Conservation (phyloP, 2,113 vertebrate genomes). For the Cephalopholis sonnerati region DNA sequence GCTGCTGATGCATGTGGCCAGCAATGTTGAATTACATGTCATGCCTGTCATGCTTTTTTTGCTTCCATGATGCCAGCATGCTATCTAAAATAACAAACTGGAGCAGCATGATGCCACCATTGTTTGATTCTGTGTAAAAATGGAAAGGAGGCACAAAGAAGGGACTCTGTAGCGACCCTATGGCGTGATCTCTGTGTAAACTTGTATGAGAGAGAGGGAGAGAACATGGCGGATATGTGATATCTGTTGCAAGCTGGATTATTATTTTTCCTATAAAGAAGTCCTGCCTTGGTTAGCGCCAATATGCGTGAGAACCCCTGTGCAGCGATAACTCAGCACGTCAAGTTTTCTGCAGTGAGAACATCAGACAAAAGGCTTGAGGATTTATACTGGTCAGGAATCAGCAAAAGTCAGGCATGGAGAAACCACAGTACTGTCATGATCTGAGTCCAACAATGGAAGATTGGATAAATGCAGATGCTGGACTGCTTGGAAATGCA, state of each 20-base stretch:
- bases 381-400: slow-evolving; percentile 70
- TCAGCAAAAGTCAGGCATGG: slow-evolving; percentile 57
- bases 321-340: slow-evolving; percentile 19
- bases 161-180: no score
- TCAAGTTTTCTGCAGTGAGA: slow-evolving; percentile 36
- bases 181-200: no score
- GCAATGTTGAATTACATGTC: no score
- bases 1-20: no score
- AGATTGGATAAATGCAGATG: slow-evolving; percentile 65
- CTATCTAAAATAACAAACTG: no score
- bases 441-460: slow-evolving; percentile 69
- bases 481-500: slow-evolving; percentile 57
- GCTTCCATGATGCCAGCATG: no score
- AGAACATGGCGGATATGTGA: not conserved
- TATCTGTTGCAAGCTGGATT: slow-evolving; percentile 1
- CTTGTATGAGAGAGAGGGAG: not conserved
- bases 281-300: slow-evolving; percentile 16
- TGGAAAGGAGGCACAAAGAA: no score
- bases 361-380: slow-evolving; percentile 56
- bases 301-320: slow-evolving; percentile 35
- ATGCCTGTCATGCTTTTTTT: no score
- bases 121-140: no score
- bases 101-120: no score
- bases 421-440: slow-evolving; percentile 74
- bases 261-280: slow-evolving; percentile 26